Base-by-base conservation (phyloP, 2,888 invertebrate species). In the Mythimna vitellina region DNA sequence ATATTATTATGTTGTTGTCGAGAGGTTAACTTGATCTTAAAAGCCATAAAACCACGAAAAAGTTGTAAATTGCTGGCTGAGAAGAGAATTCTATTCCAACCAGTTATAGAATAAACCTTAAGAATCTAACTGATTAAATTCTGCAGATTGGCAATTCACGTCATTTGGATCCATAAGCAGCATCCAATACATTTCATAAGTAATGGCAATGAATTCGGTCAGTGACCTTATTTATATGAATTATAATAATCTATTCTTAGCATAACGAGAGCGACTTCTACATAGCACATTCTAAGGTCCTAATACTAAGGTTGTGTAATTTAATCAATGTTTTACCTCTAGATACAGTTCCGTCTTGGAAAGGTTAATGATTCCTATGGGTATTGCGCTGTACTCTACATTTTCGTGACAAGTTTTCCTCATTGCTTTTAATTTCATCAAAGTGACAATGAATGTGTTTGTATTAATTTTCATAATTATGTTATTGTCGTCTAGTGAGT, bases 291-390 rank as follows among this genome's bases (percentile, higher is more conserved):
- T 67, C 58, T 61, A 57, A 65, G 14, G 32, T 56, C n/a, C n/a
- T 66, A 64, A 66, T 65, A 22, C 63, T 51, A 80, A 82, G 66
- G 75, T 54, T 82, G 38, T 66, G 53, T 65, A 54, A 56, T 78
- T 58, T 29, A 38, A 65, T 54, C 49, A 29, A 58, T 14, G 42
- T 54, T 72, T 79, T 79, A 61, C 79, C 82, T 73, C 56, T 49
- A 2, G 4, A 35, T 49, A 54, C 3, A 25, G 29, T 79, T 80
- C 73, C 73, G 79, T 68, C 58, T 64, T 29, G 2, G 5, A 58
- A 82, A 80, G 80, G 80, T 70, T 69, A 66, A 60, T 66, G 49
- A 49, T 57, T 82, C 63, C 74, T 56, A 63, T 56, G 61, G 25
- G 74, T 46, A 66, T 54, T 65, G 32, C 14, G 42, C 10, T 65